phyloP scores from a whole-genome alignment of 2,797 vertebrate genomes.

The Eulemur albifrons region DNA sequence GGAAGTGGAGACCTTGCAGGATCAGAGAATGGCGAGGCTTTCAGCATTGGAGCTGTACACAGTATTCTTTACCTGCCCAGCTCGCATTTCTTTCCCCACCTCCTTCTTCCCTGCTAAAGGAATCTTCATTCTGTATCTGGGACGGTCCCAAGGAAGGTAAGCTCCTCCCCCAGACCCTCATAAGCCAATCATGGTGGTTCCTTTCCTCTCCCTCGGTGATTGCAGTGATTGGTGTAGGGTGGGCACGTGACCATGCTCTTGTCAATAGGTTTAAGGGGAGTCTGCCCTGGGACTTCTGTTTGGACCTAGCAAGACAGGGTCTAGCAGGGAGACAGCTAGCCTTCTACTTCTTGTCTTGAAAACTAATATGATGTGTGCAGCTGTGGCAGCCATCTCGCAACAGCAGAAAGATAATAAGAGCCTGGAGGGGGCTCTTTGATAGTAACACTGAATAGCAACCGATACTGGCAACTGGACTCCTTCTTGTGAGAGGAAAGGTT shows the following conservation, averaged over 20 bases:
- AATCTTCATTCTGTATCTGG: not conserved
- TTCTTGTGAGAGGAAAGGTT: not conserved
- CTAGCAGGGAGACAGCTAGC: conserved; percentile 33
- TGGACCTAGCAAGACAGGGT: not conserved
- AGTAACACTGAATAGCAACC: conserved; percentile 47
- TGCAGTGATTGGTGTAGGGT: too few species aligned
- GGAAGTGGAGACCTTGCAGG: not conserved
- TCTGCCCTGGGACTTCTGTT: not conserved
- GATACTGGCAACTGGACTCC: not conserved
- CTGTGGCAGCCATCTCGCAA: conserved; percentile 40
- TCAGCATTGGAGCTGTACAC: not conserved
- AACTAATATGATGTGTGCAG: conserved; percentile 27
- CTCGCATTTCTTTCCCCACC: not conserved
- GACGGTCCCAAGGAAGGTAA: not conserved
- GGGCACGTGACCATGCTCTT: not conserved
- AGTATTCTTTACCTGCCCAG: not conserved
- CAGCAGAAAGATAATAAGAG: conserved; percentile 49
- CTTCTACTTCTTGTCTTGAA: conserved; percentile 48
- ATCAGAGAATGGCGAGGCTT: not conserved
- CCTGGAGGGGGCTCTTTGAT: conserved; percentile 35
- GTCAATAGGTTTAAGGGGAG: not conserved
- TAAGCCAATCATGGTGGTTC: not conserved
- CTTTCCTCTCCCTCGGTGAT: not conserved
- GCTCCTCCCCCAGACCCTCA: not conserved
- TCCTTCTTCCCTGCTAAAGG: not conserved